Evolutionary conservation across 2,888 invertebrate species (phyloP), one percentile per base, ranked within the genome.

Genomic region (Drosophila paucipuncta): DNA sequence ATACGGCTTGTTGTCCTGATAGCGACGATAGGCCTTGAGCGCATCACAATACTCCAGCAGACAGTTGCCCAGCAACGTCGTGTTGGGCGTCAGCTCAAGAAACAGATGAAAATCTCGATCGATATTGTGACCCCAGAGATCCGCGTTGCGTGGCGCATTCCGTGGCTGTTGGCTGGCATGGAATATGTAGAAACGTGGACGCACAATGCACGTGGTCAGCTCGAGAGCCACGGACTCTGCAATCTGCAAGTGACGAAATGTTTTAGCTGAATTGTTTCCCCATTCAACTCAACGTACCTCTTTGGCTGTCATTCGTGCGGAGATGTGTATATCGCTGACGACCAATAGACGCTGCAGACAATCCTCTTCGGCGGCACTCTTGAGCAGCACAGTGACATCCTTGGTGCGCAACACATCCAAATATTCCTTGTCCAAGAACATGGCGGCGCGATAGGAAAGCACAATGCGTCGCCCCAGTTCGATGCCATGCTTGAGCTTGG

Each of bases 221-320:
- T 95, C 95, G 76, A 94, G 94, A 22, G 95, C 94, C 11, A 96
- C 88, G 68, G 95, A 94, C 77, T 94, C 94, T 0, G 95, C 94
- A 37, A 95, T 93, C 94, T 94, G 74, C 31, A 90, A 91, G 7
- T 28, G 13, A 25, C 13, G 37, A 50, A 54, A 25, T 35, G 7
- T 4, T 57, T n/a, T 7, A 39, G 16, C 2, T n/a, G 4, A 52
- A 52, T n/a, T n/a, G 11, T 30, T 39, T 39, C 4, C 47, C 2
- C 7, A 47, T 25, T 25, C 16, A 16, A 25, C 9, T 47, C 25
- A 47, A 47, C 25, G 2, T 47, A 94, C 94, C 90, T 94, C 94
- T 52, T 94, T 92, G 53, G 94, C 93, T 1, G 93, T 93, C 93
- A 95, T 94, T 64, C 94, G 94, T 60, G 94, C 95, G 3, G 95